Conservation (phyloP, 2,113 vertebrate genomes). For the Antigone vipio region DNA sequence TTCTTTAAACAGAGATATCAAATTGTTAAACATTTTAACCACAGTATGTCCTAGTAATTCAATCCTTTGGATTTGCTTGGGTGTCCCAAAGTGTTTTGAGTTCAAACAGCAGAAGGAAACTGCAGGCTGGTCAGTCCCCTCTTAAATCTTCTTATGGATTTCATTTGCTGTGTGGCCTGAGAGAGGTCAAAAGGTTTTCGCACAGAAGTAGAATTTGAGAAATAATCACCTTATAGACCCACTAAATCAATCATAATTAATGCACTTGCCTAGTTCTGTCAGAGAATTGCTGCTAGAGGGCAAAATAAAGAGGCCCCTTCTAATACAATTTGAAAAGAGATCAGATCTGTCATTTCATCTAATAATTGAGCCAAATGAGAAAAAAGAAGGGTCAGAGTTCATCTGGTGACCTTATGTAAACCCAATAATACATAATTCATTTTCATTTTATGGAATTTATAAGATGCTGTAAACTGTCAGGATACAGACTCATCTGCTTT, state of each 20-base stretch:
- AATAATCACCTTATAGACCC: constrained; percentile 90
- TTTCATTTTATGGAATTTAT: constrained; percentile 79
- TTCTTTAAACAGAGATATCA: constrained; percentile 66
- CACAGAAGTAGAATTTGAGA: constrained; percentile 88
- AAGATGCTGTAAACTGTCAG: constrained; percentile 70
- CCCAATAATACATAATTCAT: constrained; percentile 81
- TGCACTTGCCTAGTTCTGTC: constrained; percentile 86
- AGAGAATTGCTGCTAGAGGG: constrained; percentile 84
- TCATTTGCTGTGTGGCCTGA: constrained; percentile 88
- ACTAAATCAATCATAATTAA: constrained; percentile 98
- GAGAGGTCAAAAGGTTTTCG: constrained; percentile 90
- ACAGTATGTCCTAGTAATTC: constrained; percentile 63
- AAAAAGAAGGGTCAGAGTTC: constrained; percentile 83
- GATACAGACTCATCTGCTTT: constrained; percentile 35
- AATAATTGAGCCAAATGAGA: constrained; percentile 91
- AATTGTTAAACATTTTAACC: constrained; percentile 66
- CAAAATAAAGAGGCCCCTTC: constrained; percentile 81
- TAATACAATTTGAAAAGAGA: constrained; percentile 89
- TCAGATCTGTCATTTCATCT: constrained; percentile 92
- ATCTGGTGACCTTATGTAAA: constrained; percentile 77
- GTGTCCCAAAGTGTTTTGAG: constrained; percentile 73
- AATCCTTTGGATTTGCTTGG: constrained; percentile 69
- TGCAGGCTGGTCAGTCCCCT: constrained; percentile 73
- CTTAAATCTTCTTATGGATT: constrained; percentile 91
- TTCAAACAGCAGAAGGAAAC: constrained; percentile 76